A percentile compares a stretch with the other conserved stretches of the same genome.
These are phyloP conservation scores for Cheilosia variabilis DNA, from an alignment of 2,888 invertebrate species.

Conservation along the genomic window DNA sequence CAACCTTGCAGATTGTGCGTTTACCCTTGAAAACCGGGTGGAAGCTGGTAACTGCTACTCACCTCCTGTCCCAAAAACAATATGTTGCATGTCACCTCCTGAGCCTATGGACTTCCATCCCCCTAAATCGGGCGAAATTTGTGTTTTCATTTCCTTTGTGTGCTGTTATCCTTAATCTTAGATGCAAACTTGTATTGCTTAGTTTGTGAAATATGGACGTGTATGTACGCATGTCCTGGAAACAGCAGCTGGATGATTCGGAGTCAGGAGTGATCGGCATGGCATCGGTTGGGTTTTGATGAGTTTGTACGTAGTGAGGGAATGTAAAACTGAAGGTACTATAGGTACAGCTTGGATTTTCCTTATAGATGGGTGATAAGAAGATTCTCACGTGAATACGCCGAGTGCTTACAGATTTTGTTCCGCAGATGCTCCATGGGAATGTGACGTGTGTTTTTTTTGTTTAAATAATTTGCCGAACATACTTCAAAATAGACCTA, in stretches of 20 bases:
- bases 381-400: too few relatives aligned
- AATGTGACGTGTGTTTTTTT: too few relatives aligned
- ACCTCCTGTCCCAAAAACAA: slow-evolving; percentile 62
- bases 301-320: slow-evolving; percentile 10
- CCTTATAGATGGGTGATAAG: neutral
- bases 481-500: too few relatives aligned
- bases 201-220: slow-evolving; percentile 20
- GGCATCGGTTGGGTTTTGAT: neutral
- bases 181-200: slow-evolving; percentile 39
- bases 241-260: slow-evolving; percentile 42
- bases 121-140: slow-evolving; percentile 37
- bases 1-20: slow-evolving; percentile 67
- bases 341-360: neutral
- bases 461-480: too few relatives aligned
- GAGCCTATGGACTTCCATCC: slow-evolving; percentile 28
- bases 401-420: too few relatives aligned
- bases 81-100: slow-evolving; percentile 60
- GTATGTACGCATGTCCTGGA: slow-evolving; percentile 32
- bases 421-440: too few relatives aligned
- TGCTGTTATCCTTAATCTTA: slow-evolving; percentile 3
- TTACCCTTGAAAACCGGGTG: slow-evolving; percentile 73
- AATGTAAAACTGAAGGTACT: neutral
- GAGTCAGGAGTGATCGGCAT: neutral
- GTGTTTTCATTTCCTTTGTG: slow-evolving; percentile 39
- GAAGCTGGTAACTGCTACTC: slow-evolving; percentile 51